Conservation (phyloP, 2,113 vertebrate species). For the Catharus bicknelli region DNA sequence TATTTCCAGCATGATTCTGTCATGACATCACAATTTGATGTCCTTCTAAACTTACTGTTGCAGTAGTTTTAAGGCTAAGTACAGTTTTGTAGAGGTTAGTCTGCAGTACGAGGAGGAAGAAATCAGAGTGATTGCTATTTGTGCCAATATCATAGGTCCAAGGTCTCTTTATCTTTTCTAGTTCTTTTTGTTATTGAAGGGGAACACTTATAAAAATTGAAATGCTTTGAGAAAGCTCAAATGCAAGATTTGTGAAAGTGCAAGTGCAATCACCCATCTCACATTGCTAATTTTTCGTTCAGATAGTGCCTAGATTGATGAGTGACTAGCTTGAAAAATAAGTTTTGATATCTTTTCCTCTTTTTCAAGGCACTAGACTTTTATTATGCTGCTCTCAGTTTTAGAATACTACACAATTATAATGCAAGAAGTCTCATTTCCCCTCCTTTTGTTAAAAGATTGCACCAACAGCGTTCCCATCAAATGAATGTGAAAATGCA, state of each 20-base stretch:
- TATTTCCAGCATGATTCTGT: background rate
- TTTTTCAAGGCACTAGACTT: background rate
- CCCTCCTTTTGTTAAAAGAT: background rate
- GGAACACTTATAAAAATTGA: background rate
- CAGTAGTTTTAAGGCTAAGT: background rate
- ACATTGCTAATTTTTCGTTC: background rate
- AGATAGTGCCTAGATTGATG: background rate
- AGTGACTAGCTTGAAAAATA: background rate
- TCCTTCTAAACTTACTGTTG: background rate
- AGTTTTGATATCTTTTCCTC: background rate
- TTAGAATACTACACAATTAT: background rate
- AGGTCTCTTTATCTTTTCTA: background rate
- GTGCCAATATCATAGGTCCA: background rate
- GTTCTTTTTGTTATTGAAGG: background rate
- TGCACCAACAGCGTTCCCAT: background rate
- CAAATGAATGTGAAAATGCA: background rate
- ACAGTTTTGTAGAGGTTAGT: background rate
- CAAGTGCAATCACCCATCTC: background rate
- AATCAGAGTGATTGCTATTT: background rate
- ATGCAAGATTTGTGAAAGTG: background rate
- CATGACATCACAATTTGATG: background rate
- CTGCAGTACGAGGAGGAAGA: background rate
- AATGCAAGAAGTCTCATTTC: background rate
- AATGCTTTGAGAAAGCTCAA: background rate
- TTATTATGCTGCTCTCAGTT: background rate